Evolutionary conservation across 2,888 invertebrate genomes (phyloP), one percentile per base, ranked within the genome.

Genomic region (Hydraecia micacea): DNA sequence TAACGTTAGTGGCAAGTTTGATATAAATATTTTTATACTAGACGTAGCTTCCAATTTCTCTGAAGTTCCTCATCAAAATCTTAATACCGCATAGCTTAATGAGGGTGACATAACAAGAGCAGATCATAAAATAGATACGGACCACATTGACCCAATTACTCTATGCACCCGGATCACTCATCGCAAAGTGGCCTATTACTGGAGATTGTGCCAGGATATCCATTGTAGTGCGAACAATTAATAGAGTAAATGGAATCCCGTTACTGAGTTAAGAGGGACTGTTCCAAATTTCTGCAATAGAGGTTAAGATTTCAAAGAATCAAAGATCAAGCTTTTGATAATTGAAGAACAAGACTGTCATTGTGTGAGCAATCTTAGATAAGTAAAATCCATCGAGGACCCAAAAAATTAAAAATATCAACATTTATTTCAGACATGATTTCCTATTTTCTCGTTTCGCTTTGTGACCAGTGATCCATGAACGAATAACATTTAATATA

Each of bases 141-240:
- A 67, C 62, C 73, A 70, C 75, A 79, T 69, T 77, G 82, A 86
- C 77, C 86, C 66, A 87, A 87, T 86, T 81, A 79, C 73, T 77
- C 60, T 52, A 67, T 87, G 77, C 86, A 87, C 49, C 66, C 75
- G 11, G 55, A 55, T 55, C 76, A 79, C 70, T 77, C 75, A 75
- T 75, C 79, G 87, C 79, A 82, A 86, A 87, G 82, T 78, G 86
- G 75, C 63, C 63, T 75, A 69, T 77, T 79, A 82, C 52, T 66
- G 46, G 25, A 71, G 66, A 63, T 69, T 75, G 58, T 74, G 55
- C 39, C 32, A 52, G 71, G 58, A 69, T 67, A 60, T 58, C 25
- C 21, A 58, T 7, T 70, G 60, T 25, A 52, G 13, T 63, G 71
- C 49, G 60, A 75, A 83, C 58, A 83, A 77, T 82, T 75, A 80